Evolutionary conservation across 2,113 vertebrate genomes (phyloP).

Genomic region (Gobius niger): DNA sequence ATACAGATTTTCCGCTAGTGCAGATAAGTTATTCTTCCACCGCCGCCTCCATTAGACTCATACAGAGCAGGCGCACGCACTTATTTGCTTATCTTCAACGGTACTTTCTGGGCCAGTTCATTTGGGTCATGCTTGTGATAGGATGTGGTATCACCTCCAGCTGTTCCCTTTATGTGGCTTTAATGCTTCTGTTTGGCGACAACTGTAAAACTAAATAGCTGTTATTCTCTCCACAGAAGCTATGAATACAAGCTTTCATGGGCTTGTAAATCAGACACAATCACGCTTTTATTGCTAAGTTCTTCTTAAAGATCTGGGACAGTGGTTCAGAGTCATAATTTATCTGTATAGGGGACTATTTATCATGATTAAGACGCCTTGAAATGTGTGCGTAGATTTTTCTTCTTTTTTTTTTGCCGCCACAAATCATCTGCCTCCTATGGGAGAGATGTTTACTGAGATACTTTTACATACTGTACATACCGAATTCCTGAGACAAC

Average conservation of each 20-base stretch:
- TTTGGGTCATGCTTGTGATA: constrained; percentile 1
- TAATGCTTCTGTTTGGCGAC: constrained; percentile 14
- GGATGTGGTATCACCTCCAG: constrained; percentile 30
- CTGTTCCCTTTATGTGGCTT: background rate
- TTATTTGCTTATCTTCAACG: background rate
- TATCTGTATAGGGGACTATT: background rate
- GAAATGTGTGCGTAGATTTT: background rate
- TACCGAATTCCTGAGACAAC: too few species aligned
- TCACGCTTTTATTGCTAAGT: background rate
- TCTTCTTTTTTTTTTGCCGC: background rate
- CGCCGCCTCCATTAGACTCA: too few species aligned
- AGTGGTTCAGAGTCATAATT: background rate
- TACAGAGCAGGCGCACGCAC: too few species aligned
- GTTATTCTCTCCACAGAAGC: constrained; percentile 5
- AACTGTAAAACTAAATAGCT: constrained; percentile 10
- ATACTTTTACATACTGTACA: background rate
- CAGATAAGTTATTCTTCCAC: too few species aligned
- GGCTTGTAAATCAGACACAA: constrained; percentile 7
- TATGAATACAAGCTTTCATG: constrained; percentile 14
- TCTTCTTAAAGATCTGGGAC: background rate
- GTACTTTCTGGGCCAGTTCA: constrained; percentile 11
- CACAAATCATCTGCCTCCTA: background rate
- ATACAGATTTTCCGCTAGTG: too few species aligned
- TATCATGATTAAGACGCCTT: background rate
- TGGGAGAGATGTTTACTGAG: background rate